Evolutionary conservation across 1,140 invertebrate genomes (phyloP).

Genomic region (Adelges cooleyi): DNA sequence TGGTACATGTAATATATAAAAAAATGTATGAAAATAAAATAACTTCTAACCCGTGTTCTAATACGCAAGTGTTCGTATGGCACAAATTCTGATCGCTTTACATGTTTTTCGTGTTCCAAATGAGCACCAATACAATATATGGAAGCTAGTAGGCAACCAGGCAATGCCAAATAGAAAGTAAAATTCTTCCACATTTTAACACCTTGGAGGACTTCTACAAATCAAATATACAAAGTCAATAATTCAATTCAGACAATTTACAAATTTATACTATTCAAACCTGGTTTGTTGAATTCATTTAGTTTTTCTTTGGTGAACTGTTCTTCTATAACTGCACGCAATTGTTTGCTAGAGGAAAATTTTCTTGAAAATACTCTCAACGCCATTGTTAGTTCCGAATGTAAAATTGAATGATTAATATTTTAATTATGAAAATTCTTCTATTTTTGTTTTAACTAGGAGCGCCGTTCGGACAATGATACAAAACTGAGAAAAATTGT

Average conservation of each 20-base stretch:
- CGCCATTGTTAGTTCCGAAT: background rate
- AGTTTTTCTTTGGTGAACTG: slow-evolving; percentile 7
- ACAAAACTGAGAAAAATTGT: too few species aligned
- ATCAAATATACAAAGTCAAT: background rate
- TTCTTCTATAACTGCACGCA: background rate
- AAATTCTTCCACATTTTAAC: background rate
- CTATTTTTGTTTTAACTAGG: too few species aligned
- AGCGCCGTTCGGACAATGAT: too few species aligned
- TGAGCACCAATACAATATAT: slow-evolving; percentile 6
- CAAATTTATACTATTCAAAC: background rate
- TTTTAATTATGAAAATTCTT: too few species aligned
- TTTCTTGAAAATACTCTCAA: background rate
- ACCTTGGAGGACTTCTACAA: background rate
- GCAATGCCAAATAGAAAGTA: background rate
- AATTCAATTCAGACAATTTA: too few species aligned
- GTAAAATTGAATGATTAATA: too few species aligned
- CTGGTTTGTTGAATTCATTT: background rate
- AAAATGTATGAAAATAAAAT: too few species aligned
- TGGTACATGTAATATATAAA: too few species aligned
- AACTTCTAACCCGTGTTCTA: slow-evolving; percentile 29
- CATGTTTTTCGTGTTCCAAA: slow-evolving; percentile 24
- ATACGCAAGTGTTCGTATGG: slow-evolving; percentile 47
- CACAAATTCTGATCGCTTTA: slow-evolving; percentile 41
- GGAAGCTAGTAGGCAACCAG: background rate
- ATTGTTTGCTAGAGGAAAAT: slow-evolving; percentile 1